Percentiles rank a stretch among this genome's conserved stretches.
Evolutionary conservation across 2,113 vertebrate genomes (phyloP).

Genomic region (Dasypus novemcinctus): DNA sequence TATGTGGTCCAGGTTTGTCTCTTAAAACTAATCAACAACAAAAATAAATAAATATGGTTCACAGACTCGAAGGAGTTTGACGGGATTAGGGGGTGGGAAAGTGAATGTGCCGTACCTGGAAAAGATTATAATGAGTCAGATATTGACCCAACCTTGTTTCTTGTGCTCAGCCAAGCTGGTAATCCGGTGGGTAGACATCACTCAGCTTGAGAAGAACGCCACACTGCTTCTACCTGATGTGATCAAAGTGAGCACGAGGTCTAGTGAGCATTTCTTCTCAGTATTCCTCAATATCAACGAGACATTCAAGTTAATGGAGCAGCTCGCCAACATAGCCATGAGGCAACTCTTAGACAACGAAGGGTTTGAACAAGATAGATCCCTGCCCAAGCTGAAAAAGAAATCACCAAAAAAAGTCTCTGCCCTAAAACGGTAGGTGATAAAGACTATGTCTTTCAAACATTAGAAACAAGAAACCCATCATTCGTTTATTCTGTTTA

Average conservation of each 20-base stretch:
- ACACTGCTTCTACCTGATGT: conserved; percentile 94
- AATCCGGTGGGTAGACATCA: conserved; percentile 98
- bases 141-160: conserved; percentile 45
- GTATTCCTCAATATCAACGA: conserved; percentile 98
- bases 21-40: not conserved
- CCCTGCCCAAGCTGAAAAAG: conserved; percentile 96
- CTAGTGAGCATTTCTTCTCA: conserved; percentile 94
- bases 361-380: conserved; percentile 96
- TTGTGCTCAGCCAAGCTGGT: conserved; percentile 91
- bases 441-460: not conserved
- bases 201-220: conserved; percentile 95
- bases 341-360: conserved; percentile 97
- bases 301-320: conserved; percentile 98
- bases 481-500: not conserved
- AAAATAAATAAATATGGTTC: not conserved
- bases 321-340: conserved; percentile 99
- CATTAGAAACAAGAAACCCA: not conserved
- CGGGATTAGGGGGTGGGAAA: fast-evolving
- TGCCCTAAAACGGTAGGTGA: conserved; percentile 92
- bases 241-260: conserved; percentile 95
- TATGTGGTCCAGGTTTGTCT: not conserved
- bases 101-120: conserved; percentile 67
- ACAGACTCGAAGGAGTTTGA: not conserved
- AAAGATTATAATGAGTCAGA: conserved; percentile 56
- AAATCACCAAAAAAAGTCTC: conserved; percentile 97